Evolutionary conservation across 1,140 invertebrate species (phyloP).

Genomic region (Laupala kohalensis): DNA sequence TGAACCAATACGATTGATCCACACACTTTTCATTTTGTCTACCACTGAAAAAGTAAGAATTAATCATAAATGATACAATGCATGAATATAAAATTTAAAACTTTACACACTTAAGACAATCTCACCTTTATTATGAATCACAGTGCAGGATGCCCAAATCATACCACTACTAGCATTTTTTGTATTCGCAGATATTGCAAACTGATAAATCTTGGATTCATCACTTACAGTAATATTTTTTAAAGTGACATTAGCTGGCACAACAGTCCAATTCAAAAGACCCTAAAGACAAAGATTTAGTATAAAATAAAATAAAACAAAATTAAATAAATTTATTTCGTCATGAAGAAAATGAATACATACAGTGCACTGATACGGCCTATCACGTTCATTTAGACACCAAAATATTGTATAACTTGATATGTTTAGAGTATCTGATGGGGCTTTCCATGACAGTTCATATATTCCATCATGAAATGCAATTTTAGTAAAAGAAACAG

Average conservation of each 20-base stretch:
- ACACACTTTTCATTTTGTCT: conserved; percentile 50
- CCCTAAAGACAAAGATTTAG: conserved; percentile 29
- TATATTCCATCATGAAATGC: conserved; percentile 49
- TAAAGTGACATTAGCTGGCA: conserved; percentile 28
- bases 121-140: conserved; percentile 45
- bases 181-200: conserved; percentile 59
- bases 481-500: conserved; percentile 49
- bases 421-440: conserved; percentile 23
- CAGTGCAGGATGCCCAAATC: conserved; percentile 61
- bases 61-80: too few species aligned
- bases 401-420: conserved; percentile 58
- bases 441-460: conserved; percentile 54
- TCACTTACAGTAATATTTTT: conserved; percentile 37
- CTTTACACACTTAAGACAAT: not conserved
- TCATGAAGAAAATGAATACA: conserved; percentile 13
- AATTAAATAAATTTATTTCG: not conserved
- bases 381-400: conserved; percentile 45
- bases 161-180: conserved; percentile 51
- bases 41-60: conserved; percentile 28
- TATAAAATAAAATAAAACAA: not conserved
- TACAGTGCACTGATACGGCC: conserved; percentile 44
- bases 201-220: conserved; percentile 38
- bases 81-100: not conserved
- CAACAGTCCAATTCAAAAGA: conserved; percentile 40
- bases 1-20: conserved; percentile 40